Base-by-base conservation (phyloP, 2,797 vertebrate genomes). In the Pipistrellus pygmaeus region DNA sequence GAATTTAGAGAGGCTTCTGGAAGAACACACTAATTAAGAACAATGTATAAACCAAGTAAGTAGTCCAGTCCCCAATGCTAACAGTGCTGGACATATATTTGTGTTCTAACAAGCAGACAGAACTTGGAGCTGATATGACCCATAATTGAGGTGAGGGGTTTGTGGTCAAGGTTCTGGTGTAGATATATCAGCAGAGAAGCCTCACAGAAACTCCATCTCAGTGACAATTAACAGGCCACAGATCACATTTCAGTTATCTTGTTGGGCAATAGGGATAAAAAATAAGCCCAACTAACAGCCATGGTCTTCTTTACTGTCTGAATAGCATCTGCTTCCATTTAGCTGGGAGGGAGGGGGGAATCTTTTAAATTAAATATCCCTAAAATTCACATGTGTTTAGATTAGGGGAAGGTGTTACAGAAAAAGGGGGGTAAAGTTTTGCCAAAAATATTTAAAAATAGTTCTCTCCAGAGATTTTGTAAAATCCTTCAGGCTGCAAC, bases 301-400 rank as follows among this genome's bases (percentile, higher is more conserved):
- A 15, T 91, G 21, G 20, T 84, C 95, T 77, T 83, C 66, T 95
- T 92, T 66, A 83, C 71, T 60, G 14, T 95, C 66, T 95, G 41
- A 66, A 87, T n/a, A 64, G 35, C 62, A 92, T 62, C 72, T 95
- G 68, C 84, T 93, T 96, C 91, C 55, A 93, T 60, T 96, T 92
- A 93, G 32, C 71, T 35, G 85, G 76, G 32, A 41, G 41, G 81
- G 35, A 4, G 51, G 85, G 76, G 44, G 38, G 41, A 23, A 53
- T 51, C 62, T 90, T 93, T 88, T 85, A 30, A 86, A 88, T 92
- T 92, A 90, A 86, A 92, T 86, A 93, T 81, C 64, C 80, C 72
- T 89, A 38, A 85, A 95, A 93, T 71, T 92, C 64, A 85, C 20
- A 18, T 64, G 73, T 35, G 44, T 66, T 96, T 88, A 92, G 69